Evolutionary conservation across 2,797 vertebrate genomes (phyloP).

Genomic region (Fringilla coelebs): DNA sequence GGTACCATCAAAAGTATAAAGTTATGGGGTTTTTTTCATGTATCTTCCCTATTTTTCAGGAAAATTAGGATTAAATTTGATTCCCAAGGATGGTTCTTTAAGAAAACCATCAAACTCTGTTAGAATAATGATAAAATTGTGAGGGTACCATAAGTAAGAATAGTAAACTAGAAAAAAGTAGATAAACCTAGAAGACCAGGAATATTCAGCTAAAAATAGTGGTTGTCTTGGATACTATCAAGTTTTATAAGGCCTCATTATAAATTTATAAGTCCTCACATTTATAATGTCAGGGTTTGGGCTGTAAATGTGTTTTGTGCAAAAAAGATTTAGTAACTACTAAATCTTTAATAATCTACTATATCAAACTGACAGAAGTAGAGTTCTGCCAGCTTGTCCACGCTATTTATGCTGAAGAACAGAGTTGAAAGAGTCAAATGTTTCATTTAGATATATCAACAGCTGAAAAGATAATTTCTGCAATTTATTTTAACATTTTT

Average conservation of each 20-base stretch:
- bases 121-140: not conserved
- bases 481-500: not conserved
- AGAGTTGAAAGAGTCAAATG: not conserved
- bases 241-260: not conserved
- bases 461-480: not conserved
- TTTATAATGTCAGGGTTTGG: not conserved
- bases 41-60: not conserved
- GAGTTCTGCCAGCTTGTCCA: not conserved
- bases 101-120: not conserved
- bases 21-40: not conserved
- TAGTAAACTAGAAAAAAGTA: not conserved
- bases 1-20: not conserved
- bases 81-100: not conserved
- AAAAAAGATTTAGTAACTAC: not conserved
- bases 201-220: not conserved
- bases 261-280: not conserved
- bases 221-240: not conserved
- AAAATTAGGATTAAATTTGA: not conserved
- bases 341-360: not conserved
- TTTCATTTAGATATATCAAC: not conserved
- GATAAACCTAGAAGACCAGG: not conserved
- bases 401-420: not conserved
- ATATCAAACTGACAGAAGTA: not conserved
- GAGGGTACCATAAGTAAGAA: not conserved
- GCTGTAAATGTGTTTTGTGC: not conserved